Conservation (phyloP, 2,113 vertebrate genomes). For the Poecilia latipinna region DNA sequence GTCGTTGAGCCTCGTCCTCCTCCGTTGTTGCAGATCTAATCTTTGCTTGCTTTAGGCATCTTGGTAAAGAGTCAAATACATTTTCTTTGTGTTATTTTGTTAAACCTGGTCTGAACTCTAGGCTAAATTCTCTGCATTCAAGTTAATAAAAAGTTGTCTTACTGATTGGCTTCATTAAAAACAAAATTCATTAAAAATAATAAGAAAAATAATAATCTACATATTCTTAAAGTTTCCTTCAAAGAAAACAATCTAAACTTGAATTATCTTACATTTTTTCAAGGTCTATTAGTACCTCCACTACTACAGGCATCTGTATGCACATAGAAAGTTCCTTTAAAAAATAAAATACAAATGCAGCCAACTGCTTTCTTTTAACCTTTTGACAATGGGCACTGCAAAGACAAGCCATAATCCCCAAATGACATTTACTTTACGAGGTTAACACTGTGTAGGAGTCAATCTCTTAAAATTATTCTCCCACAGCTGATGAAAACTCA, state of each 20-base stretch:
- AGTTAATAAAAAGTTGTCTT: no score
- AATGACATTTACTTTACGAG: neutral
- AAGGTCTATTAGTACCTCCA: no score
- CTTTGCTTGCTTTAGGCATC: neutral
- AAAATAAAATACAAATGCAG: neutral
- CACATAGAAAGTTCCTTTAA: neutral
- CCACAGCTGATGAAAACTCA: constrained; percentile 7
- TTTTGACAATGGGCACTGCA: neutral
- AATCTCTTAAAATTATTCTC: neutral
- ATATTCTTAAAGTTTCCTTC: neutral
- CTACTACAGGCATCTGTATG: neutral
- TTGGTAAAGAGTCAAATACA: neutral
- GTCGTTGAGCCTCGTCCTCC: neutral
- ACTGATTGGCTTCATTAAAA: no score
- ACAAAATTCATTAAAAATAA: no score
- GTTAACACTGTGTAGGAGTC: neutral
- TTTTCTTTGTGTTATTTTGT: no score
- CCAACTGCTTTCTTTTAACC: neutral
- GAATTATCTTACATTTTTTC: no score
- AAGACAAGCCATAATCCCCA: neutral
- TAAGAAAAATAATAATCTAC: no score
- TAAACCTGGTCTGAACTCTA: no score
- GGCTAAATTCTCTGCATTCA: no score
- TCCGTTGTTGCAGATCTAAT: neutral
- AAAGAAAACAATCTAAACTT: neutral